Evolutionary conservation across 2,797 vertebrate species (phyloP).

Genomic region (Fratercula arctica): DNA sequence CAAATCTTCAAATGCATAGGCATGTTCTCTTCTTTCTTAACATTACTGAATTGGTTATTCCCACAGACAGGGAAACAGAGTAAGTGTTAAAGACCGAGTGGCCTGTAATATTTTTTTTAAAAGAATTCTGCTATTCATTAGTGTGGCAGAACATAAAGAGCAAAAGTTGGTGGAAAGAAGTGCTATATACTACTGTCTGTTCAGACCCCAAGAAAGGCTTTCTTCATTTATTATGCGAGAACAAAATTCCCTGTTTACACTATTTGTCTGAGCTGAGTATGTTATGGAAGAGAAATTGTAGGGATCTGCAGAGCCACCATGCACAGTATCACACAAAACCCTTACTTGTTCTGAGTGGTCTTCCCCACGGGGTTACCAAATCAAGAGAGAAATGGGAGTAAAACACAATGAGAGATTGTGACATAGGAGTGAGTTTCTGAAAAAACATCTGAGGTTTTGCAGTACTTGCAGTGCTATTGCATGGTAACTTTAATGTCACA

Average conservation of each 20-base stretch:
- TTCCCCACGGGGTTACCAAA: not conserved
- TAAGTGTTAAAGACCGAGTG: not conserved
- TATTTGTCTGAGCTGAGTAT: not conserved
- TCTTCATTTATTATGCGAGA: not conserved
- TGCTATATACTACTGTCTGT: not conserved
- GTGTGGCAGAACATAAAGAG: not conserved
- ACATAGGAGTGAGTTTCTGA: not conserved
- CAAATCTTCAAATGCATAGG: not conserved
- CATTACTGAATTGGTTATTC: not conserved
- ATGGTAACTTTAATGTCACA: not conserved
- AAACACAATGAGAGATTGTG: not conserved
- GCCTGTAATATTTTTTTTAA: not conserved
- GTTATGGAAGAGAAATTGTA: not conserved
- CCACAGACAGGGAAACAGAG: not conserved
- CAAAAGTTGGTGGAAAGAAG: not conserved
- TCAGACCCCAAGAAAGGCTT: not conserved
- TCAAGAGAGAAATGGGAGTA: not conserved
- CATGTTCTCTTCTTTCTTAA: constrained; percentile 8
- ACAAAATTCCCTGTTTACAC: not conserved
- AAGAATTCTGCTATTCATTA: not conserved
- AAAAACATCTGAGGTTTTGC: not conserved
- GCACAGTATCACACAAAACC: not conserved
- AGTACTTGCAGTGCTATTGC: not conserved
- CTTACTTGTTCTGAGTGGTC: not conserved
- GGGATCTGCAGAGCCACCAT: not conserved